Evolutionary conservation across 2,888 invertebrate species (phyloP), one percentile per base, ranked within the genome.

Genomic region (Hyles lineata): DNA sequence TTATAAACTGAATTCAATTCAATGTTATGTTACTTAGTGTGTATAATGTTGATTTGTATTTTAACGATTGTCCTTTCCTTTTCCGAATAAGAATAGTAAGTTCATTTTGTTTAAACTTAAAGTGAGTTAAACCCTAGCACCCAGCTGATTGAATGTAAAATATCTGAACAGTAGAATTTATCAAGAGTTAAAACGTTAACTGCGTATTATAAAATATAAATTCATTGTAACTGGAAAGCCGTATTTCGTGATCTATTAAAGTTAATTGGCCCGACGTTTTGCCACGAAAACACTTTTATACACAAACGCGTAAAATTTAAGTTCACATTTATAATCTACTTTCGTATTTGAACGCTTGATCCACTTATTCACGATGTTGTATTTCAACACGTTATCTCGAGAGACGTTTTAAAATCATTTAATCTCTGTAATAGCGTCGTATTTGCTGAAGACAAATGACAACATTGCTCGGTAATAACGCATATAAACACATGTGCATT

Each of bases 201-300:
- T 35, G 60, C 25, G 60, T 15, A 63, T 21, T 63, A 21, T 43
- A 43, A 63, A 63, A 63, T 43, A 43, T n/a, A 63, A 23, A 67
- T 43, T 67, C 43, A 50, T 23, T 67, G 23, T 67, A 67, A 67
- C 67, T 50, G 7, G 67, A 67, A 67, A 67, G 67, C 50, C 43
- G 67, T 67, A 67, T 67, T 23, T 71, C 70, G 73, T 74, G 70
- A 73, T 78, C 75, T 76, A 76, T 75, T 75, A 78, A 60, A 52
- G 60, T 71, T 77, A 77, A 76, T 77, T 76, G 72, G 62, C 72
- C 70, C 29, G 72, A 72, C 75, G 55, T 71, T 62, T 52, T 17
- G 35, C 60, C 50, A 29, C 60, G 60, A 55, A 25, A 35, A 35
- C 60, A 60, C 19, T 35, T 43, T 60, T 35, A 59, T 43, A 43